Evolutionary conservation across 2,797 vertebrate species (phyloP), one percentile per base, ranked within the genome.

Genomic region (Protonibea diacanthus): DNA sequence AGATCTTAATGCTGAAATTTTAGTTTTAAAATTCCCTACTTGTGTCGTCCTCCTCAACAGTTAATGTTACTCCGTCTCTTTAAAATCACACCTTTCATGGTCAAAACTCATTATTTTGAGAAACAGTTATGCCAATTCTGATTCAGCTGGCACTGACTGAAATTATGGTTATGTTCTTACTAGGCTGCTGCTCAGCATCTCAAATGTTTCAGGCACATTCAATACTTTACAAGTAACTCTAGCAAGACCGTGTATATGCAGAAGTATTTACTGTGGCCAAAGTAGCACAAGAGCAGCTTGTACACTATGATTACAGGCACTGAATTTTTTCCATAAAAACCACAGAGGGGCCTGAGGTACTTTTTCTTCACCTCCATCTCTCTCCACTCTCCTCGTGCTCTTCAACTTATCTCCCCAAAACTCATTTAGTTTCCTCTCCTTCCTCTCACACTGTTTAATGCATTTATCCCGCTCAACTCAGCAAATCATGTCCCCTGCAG

Each of bases 401-500:
- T 51, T 10, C 15, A 74, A 63, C 58, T 59, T 62, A 66, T 81
- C 73, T 70, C 63, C 49, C 6, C 21, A 25, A 82, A 83, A 76
- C 76, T 53, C 60, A 78, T 83, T 72, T 48, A 40, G 56, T 55
- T 21, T 74, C 65, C 11, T 48, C 56, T 67, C 47, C 75, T 72
- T 79, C 73, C 70, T 57, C 77, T 62, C 58, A 25, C 45, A 53
- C 58, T 62, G 47, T 66, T 78, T 65, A 78, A 76, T 85, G 53
- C 48, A 59, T 85, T 80, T 75, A 78, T 59, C 70, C 57, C 59
- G 25, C 76, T 78, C 23, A 55, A 42, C 0, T 83, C 76, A 70
- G 78, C 82, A 74, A 77, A 76, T 79, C 74, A 29, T 2, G 2
- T 78, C 63, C 69, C 53, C 79, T 82, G 47, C 57, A 75, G 71